A percentile compares a stretch with the other conserved stretches of the same genome.
Conservation (phyloP, 2,888 invertebrate species). For the Nymphalis polychloros region DNA sequence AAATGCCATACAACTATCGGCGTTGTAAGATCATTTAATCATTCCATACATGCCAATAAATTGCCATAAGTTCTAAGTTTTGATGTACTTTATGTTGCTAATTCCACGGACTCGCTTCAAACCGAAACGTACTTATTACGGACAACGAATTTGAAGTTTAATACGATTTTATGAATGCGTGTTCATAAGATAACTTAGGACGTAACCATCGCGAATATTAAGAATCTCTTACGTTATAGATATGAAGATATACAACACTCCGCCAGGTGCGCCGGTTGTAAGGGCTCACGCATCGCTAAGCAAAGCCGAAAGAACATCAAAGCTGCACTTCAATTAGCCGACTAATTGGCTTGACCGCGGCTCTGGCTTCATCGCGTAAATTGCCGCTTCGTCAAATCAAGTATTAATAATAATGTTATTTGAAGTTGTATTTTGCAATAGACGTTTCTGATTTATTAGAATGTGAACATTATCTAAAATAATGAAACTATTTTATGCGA, state of each 20-base stretch:
- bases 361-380: conserved; percentile 38
- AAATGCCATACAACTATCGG: too few relatives aligned
- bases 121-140: too few relatives aligned
- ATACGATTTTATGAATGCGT: too few relatives aligned
- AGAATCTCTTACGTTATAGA: conserved; percentile 25
- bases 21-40: too few relatives aligned
- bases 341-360: conserved; percentile 75
- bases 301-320: conserved; percentile 63
- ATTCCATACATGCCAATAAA: too few relatives aligned
- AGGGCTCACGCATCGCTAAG: conserved; percentile 52
- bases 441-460: not conserved
- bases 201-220: conserved; percentile 11
- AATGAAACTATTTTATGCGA: not conserved
- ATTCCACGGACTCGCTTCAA: too few relatives aligned
- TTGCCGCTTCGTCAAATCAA: conserved; percentile 33
- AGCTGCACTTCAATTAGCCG: conserved; percentile 62
- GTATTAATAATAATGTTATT: conserved; percentile 11
- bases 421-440: not conserved
- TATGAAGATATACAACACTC: conserved; percentile 33
- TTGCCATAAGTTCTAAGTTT: too few relatives aligned
- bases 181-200: too few relatives aligned
- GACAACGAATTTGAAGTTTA: too few relatives aligned
- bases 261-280: conserved; percentile 47
- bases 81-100: too few relatives aligned
- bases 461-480: not conserved